Base-by-base conservation (phyloP, 2,888 invertebrate genomes). In the Mayetiola destructor region DNA sequence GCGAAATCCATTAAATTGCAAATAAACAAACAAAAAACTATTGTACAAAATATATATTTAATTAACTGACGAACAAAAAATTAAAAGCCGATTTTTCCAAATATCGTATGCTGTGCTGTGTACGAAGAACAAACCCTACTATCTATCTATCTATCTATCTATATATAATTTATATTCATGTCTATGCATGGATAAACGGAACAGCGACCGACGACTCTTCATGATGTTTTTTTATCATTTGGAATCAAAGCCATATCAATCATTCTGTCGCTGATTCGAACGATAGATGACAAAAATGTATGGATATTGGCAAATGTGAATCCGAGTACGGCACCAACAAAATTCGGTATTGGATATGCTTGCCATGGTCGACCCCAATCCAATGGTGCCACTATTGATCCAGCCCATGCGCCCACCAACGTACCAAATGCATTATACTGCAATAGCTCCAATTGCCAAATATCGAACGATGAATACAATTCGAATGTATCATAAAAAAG, bases 321-420 rank as follows among this genome's bases (percentile, higher is more conserved):
- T 12, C 82, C 82, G 52, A 77, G 60, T 3, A 84, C 64, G 1
- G 80, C 78, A 6, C 83, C 83, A 35, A 78, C 69, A 23, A 78
- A 73, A 64, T 82, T 82, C 3, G 84, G 80, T 64, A 82, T 79
- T 1, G 84, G 84, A 79, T 84, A 84, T 0, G 64, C 59, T 75
- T 90, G 89, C 88, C 89, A 91, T 12, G 85, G 83, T 60, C 82
- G 76, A 66, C 89, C 85, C 91, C 91, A 91, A 67, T 91, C 91
- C 36, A 91, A 72, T 1, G 91, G 90, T 58, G 89, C 83, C 3
- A 85, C 82, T 60, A 85, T 75, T 9, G 88, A 85, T 10, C 88
- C 88, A 12, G 82, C 63, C 88, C 89, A 90, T 12, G 86, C 80
- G 6, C 89, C 89, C 27, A 84, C 64, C 35, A 87, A 68, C 16